A percentile compares a stretch with the other conserved stretches of the same genome.
Conservation (phyloP, 2,888 invertebrate genomes). For the Melitaea athalia region DNA sequence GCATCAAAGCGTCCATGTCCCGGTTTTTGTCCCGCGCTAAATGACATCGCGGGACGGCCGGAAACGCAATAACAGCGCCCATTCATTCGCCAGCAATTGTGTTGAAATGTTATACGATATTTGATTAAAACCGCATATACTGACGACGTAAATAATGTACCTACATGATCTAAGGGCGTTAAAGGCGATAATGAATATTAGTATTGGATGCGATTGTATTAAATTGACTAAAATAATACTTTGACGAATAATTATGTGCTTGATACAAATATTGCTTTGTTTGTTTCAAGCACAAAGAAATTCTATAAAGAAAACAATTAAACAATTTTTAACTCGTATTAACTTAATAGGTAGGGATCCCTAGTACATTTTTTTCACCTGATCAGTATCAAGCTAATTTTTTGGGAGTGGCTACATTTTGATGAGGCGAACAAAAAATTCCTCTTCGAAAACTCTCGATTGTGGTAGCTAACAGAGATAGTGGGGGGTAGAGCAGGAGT, state of each 20-base stretch:
- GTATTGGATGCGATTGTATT: not conserved
- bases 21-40: conserved; percentile 38
- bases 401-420: too few relatives aligned
- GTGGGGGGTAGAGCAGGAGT: too few relatives aligned
- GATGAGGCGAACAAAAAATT: too few relatives aligned
- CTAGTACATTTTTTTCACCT: too few relatives aligned
- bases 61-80: conserved; percentile 39
- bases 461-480: too few relatives aligned
- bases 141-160: conserved; percentile 10
- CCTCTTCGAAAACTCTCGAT: too few relatives aligned
- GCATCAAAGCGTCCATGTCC: conserved; percentile 29
- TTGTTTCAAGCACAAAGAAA: too few relatives aligned
- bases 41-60: conserved; percentile 36
- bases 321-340: not conserved
- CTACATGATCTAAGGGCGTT: conserved; percentile 10
- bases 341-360: too few relatives aligned
- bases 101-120: conserved; percentile 41
- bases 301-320: too few relatives aligned
- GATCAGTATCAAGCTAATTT: too few relatives aligned
- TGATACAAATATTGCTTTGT: too few relatives aligned
- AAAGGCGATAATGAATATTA: conserved; percentile 2
- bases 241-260: too few relatives aligned
- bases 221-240: not conserved
- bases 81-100: conserved; percentile 37
- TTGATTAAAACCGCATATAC: conserved; percentile 52